A percentile compares a stretch with the other conserved stretches of the same genome.
Evolutionary conservation across 2,888 invertebrate species (phyloP).

Genomic region (Nemoura dubitans): DNA sequence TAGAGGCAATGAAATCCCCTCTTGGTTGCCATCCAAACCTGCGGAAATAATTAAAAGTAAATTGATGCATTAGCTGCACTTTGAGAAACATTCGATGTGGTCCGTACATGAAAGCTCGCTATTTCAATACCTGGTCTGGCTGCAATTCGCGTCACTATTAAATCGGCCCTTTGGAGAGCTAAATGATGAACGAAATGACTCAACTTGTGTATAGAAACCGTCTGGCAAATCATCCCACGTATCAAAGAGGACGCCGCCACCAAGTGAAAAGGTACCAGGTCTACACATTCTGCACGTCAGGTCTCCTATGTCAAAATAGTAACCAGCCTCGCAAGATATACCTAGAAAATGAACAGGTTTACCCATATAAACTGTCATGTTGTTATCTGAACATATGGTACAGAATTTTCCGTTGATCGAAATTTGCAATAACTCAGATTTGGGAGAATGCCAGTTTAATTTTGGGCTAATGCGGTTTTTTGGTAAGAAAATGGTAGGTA

Average conservation of each 20-base stretch:
- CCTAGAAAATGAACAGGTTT: slow-evolving; percentile 53
- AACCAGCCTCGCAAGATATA: slow-evolving; percentile 63
- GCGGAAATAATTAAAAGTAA: background rate
- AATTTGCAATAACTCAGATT: background rate
- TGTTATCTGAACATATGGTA: background rate
- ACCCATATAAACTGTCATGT: background rate
- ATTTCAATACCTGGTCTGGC: slow-evolving; percentile 54
- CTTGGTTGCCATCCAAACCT: slow-evolving; percentile 62
- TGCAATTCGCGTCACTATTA: slow-evolving; percentile 57
- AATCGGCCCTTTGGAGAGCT: slow-evolving; percentile 54
- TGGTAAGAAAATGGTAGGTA: too few species aligned
- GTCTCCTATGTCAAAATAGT: slow-evolving; percentile 63
- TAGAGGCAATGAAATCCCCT: slow-evolving; percentile 62
- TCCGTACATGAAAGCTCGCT: background rate
- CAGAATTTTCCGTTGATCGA: background rate
- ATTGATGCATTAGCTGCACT: too few species aligned
- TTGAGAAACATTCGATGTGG: background rate
- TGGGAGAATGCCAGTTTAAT: too few species aligned
- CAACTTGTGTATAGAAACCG: slow-evolving; percentile 60
- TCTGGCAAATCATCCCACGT: slow-evolving; percentile 63
- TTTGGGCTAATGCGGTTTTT: too few species aligned
- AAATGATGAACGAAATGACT: slow-evolving; percentile 57
- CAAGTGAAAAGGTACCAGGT: slow-evolving; percentile 65
- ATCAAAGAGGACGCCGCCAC: slow-evolving; percentile 65
- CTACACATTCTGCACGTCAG: slow-evolving; percentile 64